A percentile compares a stretch with the other conserved stretches of the same genome.
Evolutionary conservation across 2,797 vertebrate species (phyloP).

Genomic region (Australoheros facetus): DNA sequence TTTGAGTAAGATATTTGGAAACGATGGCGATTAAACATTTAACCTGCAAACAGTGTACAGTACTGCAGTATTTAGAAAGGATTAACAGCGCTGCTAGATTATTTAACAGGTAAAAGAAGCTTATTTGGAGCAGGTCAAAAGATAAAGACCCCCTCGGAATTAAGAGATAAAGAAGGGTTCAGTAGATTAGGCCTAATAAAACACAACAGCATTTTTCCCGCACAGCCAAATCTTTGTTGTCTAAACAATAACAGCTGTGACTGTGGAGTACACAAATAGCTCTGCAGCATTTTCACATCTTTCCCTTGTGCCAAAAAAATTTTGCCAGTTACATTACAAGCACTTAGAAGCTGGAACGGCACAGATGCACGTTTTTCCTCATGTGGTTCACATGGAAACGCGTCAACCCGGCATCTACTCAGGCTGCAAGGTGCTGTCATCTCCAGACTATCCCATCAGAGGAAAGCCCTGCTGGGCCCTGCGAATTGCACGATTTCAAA

Average conservation of each 20-base stretch:
- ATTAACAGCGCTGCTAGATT: slow-evolving; percentile 42
- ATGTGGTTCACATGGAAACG: slow-evolving; percentile 35
- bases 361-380: slow-evolving; percentile 27
- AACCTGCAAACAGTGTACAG: slow-evolving; percentile 17
- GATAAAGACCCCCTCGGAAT: slow-evolving; percentile 46
- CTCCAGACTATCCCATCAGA: slow-evolving; percentile 27
- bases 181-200: slow-evolving; percentile 54
- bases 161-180: slow-evolving; percentile 49
- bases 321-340: slow-evolving; percentile 55
- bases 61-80: slow-evolving; percentile 7
- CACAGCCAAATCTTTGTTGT: slow-evolving; percentile 34
- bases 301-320: slow-evolving; percentile 4
- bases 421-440: not conserved
- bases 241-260: slow-evolving; percentile 64
- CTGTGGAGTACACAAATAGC: slow-evolving; percentile 35
- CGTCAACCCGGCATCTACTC: slow-evolving; percentile 2
- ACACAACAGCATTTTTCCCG: slow-evolving; percentile 27
- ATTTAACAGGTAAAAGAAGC: slow-evolving; percentile 53
- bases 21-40: slow-evolving; percentile 17
- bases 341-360: slow-evolving; percentile 54
- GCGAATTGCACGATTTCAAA: slow-evolving; percentile 8
- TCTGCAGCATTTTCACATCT: slow-evolving; percentile 35
- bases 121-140: slow-evolving; percentile 52
- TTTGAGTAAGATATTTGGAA: not conserved
- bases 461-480: not conserved